Evolutionary conservation across 2,113 vertebrate genomes (phyloP).

Genomic region (Alligator sinensis): DNA sequence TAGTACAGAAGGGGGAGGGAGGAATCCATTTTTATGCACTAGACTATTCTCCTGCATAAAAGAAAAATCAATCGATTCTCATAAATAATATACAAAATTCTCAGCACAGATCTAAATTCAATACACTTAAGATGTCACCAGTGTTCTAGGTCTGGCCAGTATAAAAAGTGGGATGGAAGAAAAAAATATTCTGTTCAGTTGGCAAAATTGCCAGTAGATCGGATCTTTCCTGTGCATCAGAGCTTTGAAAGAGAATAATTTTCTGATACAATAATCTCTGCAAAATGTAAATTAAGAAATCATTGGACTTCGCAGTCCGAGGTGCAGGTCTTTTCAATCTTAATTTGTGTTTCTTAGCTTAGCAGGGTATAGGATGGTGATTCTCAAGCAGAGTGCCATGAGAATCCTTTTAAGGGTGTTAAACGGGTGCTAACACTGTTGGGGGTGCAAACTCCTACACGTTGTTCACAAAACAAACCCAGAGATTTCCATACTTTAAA

Average conservation of each 20-base stretch:
- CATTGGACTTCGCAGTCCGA: background rate
- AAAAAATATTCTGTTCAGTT: background rate
- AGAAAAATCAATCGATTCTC: conserved; percentile 68
- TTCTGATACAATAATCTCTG: background rate
- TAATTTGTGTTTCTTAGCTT: background rate
- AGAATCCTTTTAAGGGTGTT: too few species aligned
- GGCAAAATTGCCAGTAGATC: background rate
- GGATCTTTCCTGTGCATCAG: background rate
- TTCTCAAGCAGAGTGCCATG: too few species aligned
- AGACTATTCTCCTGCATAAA: conserved; percentile 13
- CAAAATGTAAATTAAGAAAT: background rate
- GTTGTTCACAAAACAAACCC: too few species aligned
- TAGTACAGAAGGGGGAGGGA: background rate
- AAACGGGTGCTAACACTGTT: too few species aligned
- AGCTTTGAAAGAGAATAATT: background rate
- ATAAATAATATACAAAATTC: conserved; percentile 62
- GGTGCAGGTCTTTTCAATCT: background rate
- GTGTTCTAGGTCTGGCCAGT: background rate
- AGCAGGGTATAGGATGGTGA: background rate
- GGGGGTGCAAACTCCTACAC: too few species aligned
- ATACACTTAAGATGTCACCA: conserved; percentile 38
- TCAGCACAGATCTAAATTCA: conserved; percentile 36
- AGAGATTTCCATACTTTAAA: too few species aligned
- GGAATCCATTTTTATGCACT: background rate
- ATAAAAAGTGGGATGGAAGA: background rate